These are phyloP conservation scores for Pseudorhombus dupliciocellatus DNA, from an alignment of 2,113 vertebrate genomes.

Conservation along the genomic window DNA sequence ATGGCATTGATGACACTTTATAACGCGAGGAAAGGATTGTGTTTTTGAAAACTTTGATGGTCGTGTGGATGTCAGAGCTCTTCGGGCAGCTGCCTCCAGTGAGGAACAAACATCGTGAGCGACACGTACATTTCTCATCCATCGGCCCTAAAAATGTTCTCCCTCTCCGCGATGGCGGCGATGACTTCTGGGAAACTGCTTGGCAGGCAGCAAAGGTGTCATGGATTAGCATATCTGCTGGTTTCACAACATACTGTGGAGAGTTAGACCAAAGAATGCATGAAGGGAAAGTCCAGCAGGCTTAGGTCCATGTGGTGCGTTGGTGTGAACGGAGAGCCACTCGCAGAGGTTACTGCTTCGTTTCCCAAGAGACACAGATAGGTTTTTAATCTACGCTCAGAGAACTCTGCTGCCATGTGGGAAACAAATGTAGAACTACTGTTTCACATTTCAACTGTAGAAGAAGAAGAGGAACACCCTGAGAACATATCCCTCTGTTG, in stretches of 20 bases:
- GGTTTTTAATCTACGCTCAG: slow-evolving; percentile 1
- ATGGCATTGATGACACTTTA: not conserved
- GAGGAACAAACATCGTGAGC: slow-evolving; percentile 1
- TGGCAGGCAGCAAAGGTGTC: slow-evolving; percentile 53
- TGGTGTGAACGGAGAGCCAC: slow-evolving; percentile 22
- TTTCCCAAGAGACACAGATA: not conserved
- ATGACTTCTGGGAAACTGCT: slow-evolving; percentile 48
- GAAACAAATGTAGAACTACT: not conserved
- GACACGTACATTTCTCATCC: too few species aligned
- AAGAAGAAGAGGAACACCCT: too few species aligned
- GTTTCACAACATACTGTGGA: slow-evolving; percentile 47
- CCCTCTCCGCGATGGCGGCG: slow-evolving; percentile 13
- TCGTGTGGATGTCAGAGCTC: too few species aligned
- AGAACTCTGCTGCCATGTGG: not conserved
- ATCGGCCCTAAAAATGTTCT: slow-evolving; percentile 11
- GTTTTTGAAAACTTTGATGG: too few species aligned
- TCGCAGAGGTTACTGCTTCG: not conserved
- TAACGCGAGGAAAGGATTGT: not conserved
- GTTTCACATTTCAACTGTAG: not conserved
- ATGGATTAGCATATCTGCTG: slow-evolving; percentile 35
- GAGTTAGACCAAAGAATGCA: slow-evolving; percentile 30
- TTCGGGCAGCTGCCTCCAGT: not conserved
- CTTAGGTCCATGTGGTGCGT: not conserved
- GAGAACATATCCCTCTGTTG: too few species aligned
- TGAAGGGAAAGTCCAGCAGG: slow-evolving; percentile 49